These are phyloP conservation scores for Halcyon smyrnensis DNA, from an alignment of 2,797 vertebrate species.

Conservation along the genomic window DNA sequence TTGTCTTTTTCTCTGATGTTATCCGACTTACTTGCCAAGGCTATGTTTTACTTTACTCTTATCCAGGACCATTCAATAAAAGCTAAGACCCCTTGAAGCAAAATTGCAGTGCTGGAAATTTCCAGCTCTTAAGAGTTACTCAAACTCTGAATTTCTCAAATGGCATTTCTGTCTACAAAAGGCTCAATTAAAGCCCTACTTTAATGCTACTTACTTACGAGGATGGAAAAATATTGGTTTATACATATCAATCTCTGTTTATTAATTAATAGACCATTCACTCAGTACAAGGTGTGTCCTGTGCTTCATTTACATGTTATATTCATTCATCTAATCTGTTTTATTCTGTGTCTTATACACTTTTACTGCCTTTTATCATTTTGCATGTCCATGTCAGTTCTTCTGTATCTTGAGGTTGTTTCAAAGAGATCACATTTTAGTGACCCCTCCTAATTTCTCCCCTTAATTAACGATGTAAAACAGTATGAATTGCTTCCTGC, in stretches of 20 bases:
- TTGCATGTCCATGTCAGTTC: neutral
- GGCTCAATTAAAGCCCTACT: neutral
- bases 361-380: neutral
- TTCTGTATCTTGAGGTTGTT: neutral
- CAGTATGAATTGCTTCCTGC: constrained; percentile 15
- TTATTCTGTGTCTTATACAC: neutral
- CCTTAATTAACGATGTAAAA: constrained; percentile 43
- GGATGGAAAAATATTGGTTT: neutral
- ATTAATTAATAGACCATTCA: neutral
- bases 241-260: neutral
- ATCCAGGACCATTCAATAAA: constrained; percentile 27
- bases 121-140: neutral
- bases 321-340: neutral
- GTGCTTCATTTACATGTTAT: neutral
- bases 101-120: constrained; percentile 34
- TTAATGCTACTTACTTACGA: neutral
- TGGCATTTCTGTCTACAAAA: neutral
- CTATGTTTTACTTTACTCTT: constrained; percentile 33
- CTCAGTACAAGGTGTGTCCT: neutral
- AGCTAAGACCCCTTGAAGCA: constrained; percentile 50
- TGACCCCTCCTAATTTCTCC: constrained; percentile 23
- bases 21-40: constrained; percentile 22
- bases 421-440: constrained; percentile 27
- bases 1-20: constrained; percentile 36
- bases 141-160: constrained; percentile 11